phyloP scores from a whole-genome alignment of 2,113 vertebrate species.

The Prolemur simus region DNA sequence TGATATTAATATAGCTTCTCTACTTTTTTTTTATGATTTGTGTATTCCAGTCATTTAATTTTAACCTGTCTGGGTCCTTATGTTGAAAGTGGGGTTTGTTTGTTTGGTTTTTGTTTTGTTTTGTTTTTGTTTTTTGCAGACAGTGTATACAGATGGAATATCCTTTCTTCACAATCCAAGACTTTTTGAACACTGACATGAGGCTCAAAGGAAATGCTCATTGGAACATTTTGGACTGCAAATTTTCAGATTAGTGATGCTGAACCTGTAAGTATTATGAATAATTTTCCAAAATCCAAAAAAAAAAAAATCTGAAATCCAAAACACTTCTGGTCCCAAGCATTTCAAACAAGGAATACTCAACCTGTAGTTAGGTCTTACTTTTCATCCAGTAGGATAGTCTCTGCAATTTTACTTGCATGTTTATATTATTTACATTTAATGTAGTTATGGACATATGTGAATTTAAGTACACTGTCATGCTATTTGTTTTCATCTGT shows the following conservation, averaged over 20 bases:
- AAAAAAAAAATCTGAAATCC: not conserved
- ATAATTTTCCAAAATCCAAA: not conserved
- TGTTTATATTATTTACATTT: not conserved
- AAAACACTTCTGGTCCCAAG: not conserved
- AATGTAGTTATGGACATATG: not conserved
- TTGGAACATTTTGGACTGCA: not conserved
- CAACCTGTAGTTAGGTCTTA: not conserved
- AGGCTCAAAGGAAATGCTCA: no score
- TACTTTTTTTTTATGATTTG: not conserved
- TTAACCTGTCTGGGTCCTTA: not conserved
- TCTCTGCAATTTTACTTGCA: not conserved
- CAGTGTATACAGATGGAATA: not conserved
- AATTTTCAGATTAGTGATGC: not conserved
- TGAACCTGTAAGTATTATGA: not conserved
- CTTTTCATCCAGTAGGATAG: not conserved
- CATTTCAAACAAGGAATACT: not conserved
- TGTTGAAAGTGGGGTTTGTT: not conserved
- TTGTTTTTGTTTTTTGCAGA: not conserved
- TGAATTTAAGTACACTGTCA: not conserved
- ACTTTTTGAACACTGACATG: not conserved
- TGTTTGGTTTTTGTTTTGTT: no score
- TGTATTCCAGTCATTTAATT: not conserved
- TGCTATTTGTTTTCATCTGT: not conserved
- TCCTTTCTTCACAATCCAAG: not conserved
- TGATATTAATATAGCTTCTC: not conserved